Evolutionary conservation across 2,113 vertebrate genomes (phyloP).

Genomic region (Cyanocitta stelleri): DNA sequence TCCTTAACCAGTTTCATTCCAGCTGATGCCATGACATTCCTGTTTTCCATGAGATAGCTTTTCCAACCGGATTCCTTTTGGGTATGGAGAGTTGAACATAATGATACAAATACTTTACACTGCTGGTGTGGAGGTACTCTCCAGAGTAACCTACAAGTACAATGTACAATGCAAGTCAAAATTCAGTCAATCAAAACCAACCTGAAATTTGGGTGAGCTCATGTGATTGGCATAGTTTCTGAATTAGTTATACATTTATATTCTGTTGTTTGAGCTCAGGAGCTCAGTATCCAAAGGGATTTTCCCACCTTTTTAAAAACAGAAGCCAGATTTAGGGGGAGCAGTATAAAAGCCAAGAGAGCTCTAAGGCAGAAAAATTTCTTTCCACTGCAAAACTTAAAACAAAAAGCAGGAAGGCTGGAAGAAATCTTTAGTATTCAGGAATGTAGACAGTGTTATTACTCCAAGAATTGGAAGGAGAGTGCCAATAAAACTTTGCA

Average conservation of each 20-base stretch:
- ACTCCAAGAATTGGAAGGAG: not conserved
- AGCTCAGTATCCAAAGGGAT: not conserved
- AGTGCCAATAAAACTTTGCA: not conserved
- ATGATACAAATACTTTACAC: not conserved
- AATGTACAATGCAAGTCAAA: not conserved
- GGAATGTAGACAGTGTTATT: not conserved
- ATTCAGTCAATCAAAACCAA: not conserved
- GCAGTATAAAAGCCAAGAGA: not conserved
- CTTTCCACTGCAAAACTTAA: not conserved
- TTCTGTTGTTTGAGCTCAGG: not conserved
- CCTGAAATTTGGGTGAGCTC: not conserved
- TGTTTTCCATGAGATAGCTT: fast-evolving
- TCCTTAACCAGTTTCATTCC: not conserved
- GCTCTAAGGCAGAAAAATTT: not conserved
- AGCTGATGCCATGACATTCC: not conserved
- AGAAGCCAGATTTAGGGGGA: not conserved
- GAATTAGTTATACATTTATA: not conserved
- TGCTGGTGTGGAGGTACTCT: not conserved
- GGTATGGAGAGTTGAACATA: not conserved
- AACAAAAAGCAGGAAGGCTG: not conserved
- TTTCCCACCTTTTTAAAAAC: not conserved
- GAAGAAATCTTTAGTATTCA: not conserved
- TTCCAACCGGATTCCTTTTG: not conserved
- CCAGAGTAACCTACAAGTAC: fast-evolving
- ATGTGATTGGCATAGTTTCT: fast-evolving